Conservation (phyloP, 1,140 invertebrate genomes). For the Teleogryllus occipitalis region DNA sequence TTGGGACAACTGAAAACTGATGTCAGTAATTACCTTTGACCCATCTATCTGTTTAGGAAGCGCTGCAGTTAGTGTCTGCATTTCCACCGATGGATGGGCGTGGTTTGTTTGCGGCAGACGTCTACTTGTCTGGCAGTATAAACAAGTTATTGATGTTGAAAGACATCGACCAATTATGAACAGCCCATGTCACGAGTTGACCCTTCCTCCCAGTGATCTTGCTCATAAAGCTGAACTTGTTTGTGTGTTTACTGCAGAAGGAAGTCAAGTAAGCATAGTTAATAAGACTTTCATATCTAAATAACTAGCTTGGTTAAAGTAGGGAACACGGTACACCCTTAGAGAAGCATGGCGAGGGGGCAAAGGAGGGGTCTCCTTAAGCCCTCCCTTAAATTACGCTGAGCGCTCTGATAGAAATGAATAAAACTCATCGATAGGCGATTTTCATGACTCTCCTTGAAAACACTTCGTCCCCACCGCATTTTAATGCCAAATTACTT, state of each 20-base stretch:
- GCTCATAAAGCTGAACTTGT: constrained; percentile 86
- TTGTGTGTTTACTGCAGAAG: constrained; percentile 60
- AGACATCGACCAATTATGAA: constrained; percentile 35
- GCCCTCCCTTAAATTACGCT: no score
- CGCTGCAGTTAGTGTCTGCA: constrained; percentile 51
- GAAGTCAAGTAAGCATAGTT: constrained; percentile 48
- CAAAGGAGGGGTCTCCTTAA: no score
- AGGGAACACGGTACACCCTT: no score
- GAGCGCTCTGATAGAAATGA: no score
- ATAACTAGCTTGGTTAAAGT: no score
- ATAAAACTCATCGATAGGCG: no score
- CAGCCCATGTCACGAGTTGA: constrained; percentile 68
- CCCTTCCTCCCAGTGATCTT: constrained; percentile 82
- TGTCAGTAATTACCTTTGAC: no score
- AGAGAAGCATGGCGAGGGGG: no score
- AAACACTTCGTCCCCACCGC: no score
- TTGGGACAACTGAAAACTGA: neutral
- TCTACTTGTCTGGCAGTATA: constrained; percentile 80
- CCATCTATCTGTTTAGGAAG: constrained; percentile 37
- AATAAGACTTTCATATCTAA: no score
- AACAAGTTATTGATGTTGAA: constrained; percentile 37
- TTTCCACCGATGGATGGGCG: constrained; percentile 61
- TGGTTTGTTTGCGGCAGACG: constrained; percentile 82
- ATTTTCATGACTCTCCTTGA: no score
- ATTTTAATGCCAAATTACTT: no score